Evolutionary conservation across 2,888 invertebrate genomes (phyloP).

Genomic region (Ceraclea dissimilis): DNA sequence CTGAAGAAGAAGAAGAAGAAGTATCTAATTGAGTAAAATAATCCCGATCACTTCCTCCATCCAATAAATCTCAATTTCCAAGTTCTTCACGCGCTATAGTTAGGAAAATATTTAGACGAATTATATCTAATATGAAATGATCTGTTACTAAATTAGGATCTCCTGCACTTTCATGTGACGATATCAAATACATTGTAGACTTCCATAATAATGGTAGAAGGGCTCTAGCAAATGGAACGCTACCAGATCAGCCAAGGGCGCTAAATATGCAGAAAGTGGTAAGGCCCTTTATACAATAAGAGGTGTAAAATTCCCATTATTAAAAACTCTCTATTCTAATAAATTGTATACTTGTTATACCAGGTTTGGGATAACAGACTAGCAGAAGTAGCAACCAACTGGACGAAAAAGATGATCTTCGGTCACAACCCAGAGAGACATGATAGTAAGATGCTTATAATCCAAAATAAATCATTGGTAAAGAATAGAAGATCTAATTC

Average conservation of each 20-base stretch:
- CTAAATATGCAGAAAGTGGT: background rate
- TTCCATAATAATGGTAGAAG: background rate
- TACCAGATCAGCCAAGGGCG: background rate
- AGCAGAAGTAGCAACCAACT: background rate
- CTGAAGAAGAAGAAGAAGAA: too few species aligned
- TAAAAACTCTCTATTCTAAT: too few species aligned
- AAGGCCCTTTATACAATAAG: background rate
- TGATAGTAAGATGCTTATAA: background rate
- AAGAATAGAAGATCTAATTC: too few species aligned
- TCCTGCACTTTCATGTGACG: background rate
- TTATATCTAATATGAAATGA: too few species aligned
- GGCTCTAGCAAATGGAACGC: background rate
- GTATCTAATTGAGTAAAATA: too few species aligned
- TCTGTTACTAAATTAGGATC: too few species aligned
- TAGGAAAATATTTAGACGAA: too few species aligned
- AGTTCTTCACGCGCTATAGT: too few species aligned
- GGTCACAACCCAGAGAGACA: background rate
- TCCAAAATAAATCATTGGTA: too few species aligned
- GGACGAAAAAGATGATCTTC: background rate
- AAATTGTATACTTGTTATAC: background rate
- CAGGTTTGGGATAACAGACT: slow-evolving; percentile 3
- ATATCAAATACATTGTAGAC: background rate
- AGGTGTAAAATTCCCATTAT: too few species aligned
- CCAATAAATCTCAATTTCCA: too few species aligned
- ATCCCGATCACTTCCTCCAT: too few species aligned